Evolutionary conservation across 2,888 invertebrate genomes (phyloP), one percentile per base, ranked within the genome.

Genomic region (Diaperis boleti): DNA sequence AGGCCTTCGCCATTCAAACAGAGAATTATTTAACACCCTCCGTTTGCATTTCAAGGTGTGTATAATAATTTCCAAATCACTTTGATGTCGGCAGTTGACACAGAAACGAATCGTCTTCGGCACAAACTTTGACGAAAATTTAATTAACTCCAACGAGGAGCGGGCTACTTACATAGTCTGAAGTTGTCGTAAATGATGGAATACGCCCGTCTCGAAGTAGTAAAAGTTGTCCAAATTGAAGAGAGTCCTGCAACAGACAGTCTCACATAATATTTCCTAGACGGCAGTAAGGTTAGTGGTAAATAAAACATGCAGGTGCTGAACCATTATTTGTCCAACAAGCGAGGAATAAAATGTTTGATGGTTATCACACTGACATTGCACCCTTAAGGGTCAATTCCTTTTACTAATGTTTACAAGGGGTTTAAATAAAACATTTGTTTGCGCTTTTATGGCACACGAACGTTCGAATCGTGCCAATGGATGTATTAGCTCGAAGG

Each of bases 121-220:
- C 5, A 13, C 14, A 37, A 42, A 42, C 20, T 42, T 42, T 18
- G 10, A 10, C 3, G 41, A 42, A 39, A 42, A 42, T 42, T 42
- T 52, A 37, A 49, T 49, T 49, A 49, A n/a, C 35, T 31, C 17
- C 10, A 20, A 42, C 20, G 41, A 42, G 41, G 10, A 20, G 5
- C 4, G 8, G 18, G 17, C 8, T 37, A 78, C 80, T 79, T 74
- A 80, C 80, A 80, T 75, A 31, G 78, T 78, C 65, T 79, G 76
- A 14, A 81, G 71, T 49, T 76, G 72, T 15, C 67, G 68, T 44
- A 77, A 62, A 59, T 76, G 76, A 13, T 75, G 75, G 56, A 81
- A 81, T 18, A 78, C 79, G 31, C 77, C 78, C 0, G 78, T 75
- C 66, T 79, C 80, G 63, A 81, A 77, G 69, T 78, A 77, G 66